Evolutionary conservation across 2,888 invertebrate species (phyloP), one percentile per base, ranked within the genome.

Genomic region (Oxytorus armatus): DNA sequence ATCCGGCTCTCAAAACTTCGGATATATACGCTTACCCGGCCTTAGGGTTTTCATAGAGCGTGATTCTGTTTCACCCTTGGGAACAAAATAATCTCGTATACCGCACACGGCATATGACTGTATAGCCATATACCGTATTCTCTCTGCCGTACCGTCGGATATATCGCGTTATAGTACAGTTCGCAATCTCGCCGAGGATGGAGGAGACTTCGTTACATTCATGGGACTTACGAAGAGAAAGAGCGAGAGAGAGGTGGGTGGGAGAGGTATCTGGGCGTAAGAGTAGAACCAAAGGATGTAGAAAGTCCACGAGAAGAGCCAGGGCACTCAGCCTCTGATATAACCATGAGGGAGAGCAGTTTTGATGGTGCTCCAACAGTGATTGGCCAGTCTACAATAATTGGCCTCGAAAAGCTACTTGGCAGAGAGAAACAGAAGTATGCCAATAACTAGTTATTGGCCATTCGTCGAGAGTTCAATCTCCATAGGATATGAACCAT

Each of bases 121-220:
- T 79, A 68, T 14, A 63, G 39, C 39, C n/a, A n/a, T n/a, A n/a
- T n/a, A 55, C 25, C 11, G 55, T 7, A 25, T 21, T 16, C 63
- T 74, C 66, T 66, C 65, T 65, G 49, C 72, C 55, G 51, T 77
- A 74, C 57, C 74, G 77, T 65, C 44, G 69, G 53, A 74, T 81
- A 65, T 57, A 73, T 47, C 16, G 21, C 33, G 57, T 39, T 44
- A 55, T 59, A 61, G 76, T 29, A 77, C 44, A 74, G 77, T 77
- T 65, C 57, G 77, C 81, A 81, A 81, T 77, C 69, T 81, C 81
- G 65, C 73, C 77, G 65, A 55, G 51, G 70, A 66, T 77, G 77
- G 74, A 74, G 74, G 14, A 72, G 79, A 80, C 79, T 80, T 73
- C 80, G 85, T 83, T 84, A 82, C 79, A 80, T 79, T 85, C 82